A percentile compares a stretch with the other conserved stretches of the same genome.
Evolutionary conservation across 2,797 vertebrate species (phyloP).

Genomic region (Spizella passerina): DNA sequence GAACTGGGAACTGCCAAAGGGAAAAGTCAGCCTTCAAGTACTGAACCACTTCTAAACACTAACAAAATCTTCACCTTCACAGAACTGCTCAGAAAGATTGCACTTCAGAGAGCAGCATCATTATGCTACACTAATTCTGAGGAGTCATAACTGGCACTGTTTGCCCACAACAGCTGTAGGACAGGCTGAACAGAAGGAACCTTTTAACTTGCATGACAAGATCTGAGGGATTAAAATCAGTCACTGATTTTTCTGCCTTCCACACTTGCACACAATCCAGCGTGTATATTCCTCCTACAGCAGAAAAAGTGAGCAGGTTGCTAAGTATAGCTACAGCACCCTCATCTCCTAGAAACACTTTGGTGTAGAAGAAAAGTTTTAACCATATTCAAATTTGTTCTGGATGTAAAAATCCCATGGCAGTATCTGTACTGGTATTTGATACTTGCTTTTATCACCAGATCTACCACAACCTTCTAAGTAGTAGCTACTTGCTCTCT

Average conservation of each 20-base stretch:
- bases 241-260: background rate
- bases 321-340: background rate
- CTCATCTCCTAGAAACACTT: background rate
- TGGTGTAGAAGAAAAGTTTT: background rate
- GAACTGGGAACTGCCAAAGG: background rate
- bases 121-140: background rate
- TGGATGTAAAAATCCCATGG: background rate
- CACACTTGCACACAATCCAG: background rate
- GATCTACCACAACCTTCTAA: background rate
- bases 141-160: background rate
- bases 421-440: background rate
- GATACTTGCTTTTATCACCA: background rate
- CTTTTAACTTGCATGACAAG: background rate
- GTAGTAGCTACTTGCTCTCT: background rate
- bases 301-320: background rate
- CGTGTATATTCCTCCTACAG: background rate
- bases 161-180: background rate
- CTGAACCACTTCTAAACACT: background rate
- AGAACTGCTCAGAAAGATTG: background rate
- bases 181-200: background rate
- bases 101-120: background rate
- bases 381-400: background rate
- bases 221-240: background rate
- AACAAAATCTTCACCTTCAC: background rate
- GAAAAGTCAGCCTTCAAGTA: background rate